A percentile compares a stretch with the other conserved stretches of the same genome.
Evolutionary conservation across 2,113 vertebrate genomes (phyloP).

Genomic region (Thermophis baileyi): DNA sequence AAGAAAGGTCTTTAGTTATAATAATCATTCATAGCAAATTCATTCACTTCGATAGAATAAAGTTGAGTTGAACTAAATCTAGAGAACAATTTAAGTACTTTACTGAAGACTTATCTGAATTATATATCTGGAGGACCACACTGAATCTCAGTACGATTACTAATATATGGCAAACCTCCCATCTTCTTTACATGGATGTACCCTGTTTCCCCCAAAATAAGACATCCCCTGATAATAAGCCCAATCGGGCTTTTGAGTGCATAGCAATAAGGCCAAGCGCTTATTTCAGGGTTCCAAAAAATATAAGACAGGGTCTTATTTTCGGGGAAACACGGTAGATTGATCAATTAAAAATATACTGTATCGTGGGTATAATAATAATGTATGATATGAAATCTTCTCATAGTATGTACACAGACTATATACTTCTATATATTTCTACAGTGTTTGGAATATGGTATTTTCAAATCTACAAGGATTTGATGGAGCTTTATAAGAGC

Average conservation of each 20-base stretch:
- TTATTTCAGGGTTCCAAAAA: no score
- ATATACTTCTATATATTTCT: background rate
- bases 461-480: background rate
- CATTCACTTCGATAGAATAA: background rate
- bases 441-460: background rate
- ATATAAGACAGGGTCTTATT: no score
- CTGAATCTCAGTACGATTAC: background rate
- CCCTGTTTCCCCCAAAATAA: no score
- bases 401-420: background rate
- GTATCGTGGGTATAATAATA: background rate
- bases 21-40: background rate
- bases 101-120: background rate
- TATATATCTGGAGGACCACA: background rate
- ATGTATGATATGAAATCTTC: background rate
- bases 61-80: background rate
- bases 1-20: background rate
- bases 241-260: no score
- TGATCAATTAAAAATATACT: no score
- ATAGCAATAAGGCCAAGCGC: no score
- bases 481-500: background rate
- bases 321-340: no score
- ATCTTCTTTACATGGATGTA: background rate
- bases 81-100: background rate
- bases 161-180: background rate
- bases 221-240: no score